phyloP scores from a whole-genome alignment of 2,113 vertebrate genomes.

The Microcebus jonahi region DNA sequence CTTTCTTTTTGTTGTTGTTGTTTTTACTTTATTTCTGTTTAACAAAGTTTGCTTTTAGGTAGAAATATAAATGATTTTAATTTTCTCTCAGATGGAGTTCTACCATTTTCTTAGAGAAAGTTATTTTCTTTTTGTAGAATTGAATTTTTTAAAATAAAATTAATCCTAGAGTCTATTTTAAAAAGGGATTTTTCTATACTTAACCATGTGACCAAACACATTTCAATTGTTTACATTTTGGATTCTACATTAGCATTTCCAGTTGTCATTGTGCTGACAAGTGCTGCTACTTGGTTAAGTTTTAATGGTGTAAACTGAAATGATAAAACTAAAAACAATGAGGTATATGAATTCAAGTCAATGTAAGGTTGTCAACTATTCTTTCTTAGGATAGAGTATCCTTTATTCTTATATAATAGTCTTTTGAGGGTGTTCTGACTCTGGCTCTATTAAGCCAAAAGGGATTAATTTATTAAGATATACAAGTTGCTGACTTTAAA shows the following conservation, averaged over 20 bases:
- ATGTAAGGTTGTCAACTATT: background rate
- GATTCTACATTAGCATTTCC: background rate
- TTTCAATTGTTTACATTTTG: background rate
- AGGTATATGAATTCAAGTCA: background rate
- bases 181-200: background rate
- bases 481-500: background rate
- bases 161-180: background rate
- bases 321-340: constrained; percentile 46
- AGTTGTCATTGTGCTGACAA: background rate
- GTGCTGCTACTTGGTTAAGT: background rate
- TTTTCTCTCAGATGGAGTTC: constrained; percentile 31
- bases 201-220: background rate
- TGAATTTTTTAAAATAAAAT: constrained; percentile 38
- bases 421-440: constrained; percentile 7
- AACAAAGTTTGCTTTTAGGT: background rate
- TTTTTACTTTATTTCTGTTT: background rate
- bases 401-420: constrained; percentile 39
- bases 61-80: background rate
- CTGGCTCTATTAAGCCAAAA: constrained; percentile 10
- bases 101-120: background rate
- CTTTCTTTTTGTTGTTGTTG: background rate
- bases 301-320: background rate
- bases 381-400: background rate
- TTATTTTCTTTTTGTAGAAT: constrained; percentile 32
- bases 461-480: background rate